Conservation (phyloP, 35 echinoderm and acorn worm species). For the Acanthaster planci region DNA sequence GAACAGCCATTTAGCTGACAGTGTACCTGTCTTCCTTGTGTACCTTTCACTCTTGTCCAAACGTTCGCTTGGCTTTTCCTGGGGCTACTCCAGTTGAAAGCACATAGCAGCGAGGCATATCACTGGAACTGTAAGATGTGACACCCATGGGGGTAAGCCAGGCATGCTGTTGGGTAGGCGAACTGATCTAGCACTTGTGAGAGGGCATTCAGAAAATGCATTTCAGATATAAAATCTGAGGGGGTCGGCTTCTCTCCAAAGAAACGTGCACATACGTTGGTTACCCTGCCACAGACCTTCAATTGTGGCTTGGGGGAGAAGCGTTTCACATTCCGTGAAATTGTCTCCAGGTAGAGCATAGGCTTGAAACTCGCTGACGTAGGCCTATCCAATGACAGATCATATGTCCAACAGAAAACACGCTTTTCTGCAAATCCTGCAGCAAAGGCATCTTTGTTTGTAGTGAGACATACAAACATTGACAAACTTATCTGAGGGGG, state of each 20-base stretch:
- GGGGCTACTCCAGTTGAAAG: not conserved
- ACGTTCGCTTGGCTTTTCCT: not conserved
- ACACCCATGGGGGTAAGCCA: too few species aligned
- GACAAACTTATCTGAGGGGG: not conserved
- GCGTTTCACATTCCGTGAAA: not conserved
- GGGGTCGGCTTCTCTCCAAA: not conserved
- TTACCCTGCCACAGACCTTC: not conserved
- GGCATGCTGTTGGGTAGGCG: too few species aligned
- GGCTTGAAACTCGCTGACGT: not conserved
- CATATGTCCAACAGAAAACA: not conserved
- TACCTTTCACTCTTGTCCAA: constrained; percentile 6
- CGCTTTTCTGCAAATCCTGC: not conserved
- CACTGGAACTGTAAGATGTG: not conserved
- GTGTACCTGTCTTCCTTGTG: not conserved
- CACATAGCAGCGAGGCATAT: not conserved
- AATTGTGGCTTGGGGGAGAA: not conserved
- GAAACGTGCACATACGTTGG: not conserved
- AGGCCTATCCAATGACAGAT: constrained; percentile 15
- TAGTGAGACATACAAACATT: not conserved
- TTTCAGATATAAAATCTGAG: constrained; percentile 20
- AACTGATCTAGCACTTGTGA: too few species aligned
- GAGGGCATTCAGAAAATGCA: not conserved
- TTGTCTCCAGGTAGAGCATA: not conserved
- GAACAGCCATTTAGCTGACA: too few species aligned
- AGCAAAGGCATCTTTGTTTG: not conserved